Evolutionary conservation across 2,797 vertebrate species (phyloP).

Genomic region (Trachurus trachurus): DNA sequence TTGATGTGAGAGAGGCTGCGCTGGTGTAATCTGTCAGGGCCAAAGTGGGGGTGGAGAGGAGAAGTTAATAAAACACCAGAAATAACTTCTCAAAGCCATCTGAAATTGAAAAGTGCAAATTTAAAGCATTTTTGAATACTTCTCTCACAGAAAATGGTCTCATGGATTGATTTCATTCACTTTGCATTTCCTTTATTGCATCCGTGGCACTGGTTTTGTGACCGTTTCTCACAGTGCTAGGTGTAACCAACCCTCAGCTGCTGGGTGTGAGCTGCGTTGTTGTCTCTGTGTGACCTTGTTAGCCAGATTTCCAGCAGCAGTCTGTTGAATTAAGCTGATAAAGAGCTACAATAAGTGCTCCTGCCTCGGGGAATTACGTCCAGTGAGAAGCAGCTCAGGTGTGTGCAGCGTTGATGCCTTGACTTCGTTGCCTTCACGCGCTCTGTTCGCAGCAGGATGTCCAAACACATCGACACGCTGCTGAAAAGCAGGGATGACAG

Average conservation of each 20-base stretch:
- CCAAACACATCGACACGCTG: constrained; percentile 67
- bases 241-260: constrained; percentile 31
- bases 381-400: constrained; percentile 49
- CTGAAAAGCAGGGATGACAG: constrained; percentile 68
- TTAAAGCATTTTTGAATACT: neutral
- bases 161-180: neutral
- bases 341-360: constrained; percentile 67
- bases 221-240: neutral
- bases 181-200: neutral
- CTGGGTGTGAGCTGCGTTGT: constrained; percentile 27
- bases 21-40: constrained; percentile 14
- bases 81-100: neutral
- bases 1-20: constrained; percentile 35
- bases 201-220: neutral
- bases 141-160: neutral
- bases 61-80: constrained; percentile 5
- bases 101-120: neutral
- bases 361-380: constrained; percentile 28
- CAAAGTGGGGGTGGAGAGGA: neutral
- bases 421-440: constrained; percentile 30
- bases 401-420: constrained; percentile 33
- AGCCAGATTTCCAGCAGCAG: constrained; percentile 51
- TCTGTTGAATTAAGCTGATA: constrained; percentile 86
- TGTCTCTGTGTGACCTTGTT: constrained; percentile 76
- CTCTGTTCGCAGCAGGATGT: constrained; percentile 39